These are phyloP conservation scores for Palloptera scutellata DNA, from an alignment of 2,888 invertebrate genomes.

Conservation along the genomic window DNA sequence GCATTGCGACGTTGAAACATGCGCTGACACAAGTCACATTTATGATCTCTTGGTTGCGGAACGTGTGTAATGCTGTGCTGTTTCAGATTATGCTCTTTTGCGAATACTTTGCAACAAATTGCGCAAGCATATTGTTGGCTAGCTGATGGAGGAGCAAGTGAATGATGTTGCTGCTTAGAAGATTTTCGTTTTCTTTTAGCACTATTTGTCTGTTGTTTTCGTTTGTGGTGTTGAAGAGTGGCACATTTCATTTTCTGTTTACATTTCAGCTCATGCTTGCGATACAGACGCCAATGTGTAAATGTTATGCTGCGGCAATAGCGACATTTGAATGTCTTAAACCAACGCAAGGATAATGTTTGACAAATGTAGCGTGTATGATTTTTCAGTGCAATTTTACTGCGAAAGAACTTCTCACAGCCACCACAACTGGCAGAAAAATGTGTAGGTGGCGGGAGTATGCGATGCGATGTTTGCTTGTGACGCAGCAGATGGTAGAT, in stretches of 20 bases:
- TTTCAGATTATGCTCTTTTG: no score
- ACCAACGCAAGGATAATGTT: conserved; percentile 47
- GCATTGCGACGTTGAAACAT: no score
- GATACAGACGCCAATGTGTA: conserved; percentile 55
- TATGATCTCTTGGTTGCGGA: no score
- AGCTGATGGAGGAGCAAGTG: conserved; percentile 9
- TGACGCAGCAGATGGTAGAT: conserved; percentile 46
- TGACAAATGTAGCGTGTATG: conserved; percentile 59
- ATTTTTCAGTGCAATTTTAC: conserved; percentile 57
- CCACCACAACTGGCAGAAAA: conserved; percentile 49
- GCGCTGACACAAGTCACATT: no score
- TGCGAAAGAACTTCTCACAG: conserved; percentile 52
- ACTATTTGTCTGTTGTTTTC: no score
- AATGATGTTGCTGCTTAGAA: no score
- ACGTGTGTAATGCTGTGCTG: no score
- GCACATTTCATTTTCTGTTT: conserved; percentile 18
- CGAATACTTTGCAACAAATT: no score
- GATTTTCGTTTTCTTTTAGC: no score
- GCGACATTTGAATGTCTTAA: conserved; percentile 52
- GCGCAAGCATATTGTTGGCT: conserved; percentile 14
- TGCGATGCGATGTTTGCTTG: conserved; percentile 37
- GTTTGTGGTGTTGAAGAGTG: no score
- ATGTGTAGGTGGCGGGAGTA: conserved; percentile 26
- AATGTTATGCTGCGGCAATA: conserved; percentile 52
- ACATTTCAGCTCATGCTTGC: conserved; percentile 54